phyloP scores from a whole-genome alignment of 2,888 invertebrate species.

The Papilio demoleus region DNA sequence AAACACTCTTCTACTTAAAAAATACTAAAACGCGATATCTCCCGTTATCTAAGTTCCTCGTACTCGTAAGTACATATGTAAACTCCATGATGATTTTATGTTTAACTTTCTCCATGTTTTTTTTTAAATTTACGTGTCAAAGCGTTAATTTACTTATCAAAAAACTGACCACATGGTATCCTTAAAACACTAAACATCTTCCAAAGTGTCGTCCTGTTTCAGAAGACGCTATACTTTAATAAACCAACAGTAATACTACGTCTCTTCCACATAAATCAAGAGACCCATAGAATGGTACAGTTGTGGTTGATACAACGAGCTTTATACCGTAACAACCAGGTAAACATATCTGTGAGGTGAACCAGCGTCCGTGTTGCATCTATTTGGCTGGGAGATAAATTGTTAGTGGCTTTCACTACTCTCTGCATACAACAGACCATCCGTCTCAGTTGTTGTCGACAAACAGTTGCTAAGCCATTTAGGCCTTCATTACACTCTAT shows the following conservation, averaged over 20 bases:
- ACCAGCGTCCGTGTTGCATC: slow-evolving; percentile 14
- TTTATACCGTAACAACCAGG: slow-evolving; percentile 5
- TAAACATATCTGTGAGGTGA: slow-evolving; percentile 17
- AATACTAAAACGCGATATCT: neutral
- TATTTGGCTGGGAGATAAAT: slow-evolving; percentile 13
- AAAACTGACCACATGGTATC: neutral
- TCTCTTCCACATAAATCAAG: neutral
- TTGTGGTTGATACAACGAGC: neutral
- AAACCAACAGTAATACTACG: neutral
- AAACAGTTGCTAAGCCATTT: neutral
- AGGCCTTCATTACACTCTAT: neutral
- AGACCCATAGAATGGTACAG: neutral
- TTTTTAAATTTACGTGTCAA: neutral
- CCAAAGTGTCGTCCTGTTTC: too few relatives aligned
- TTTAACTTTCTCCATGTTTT: too few relatives aligned
- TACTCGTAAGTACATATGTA: too few relatives aligned
- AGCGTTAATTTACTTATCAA: neutral
- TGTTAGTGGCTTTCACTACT: neutral
- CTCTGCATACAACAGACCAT: neutral
- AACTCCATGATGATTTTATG: too few relatives aligned
- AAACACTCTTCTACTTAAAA: neutral
- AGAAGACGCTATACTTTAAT: too few relatives aligned
- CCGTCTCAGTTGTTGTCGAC: neutral
- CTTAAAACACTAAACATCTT: too few relatives aligned
- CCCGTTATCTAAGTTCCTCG: too few relatives aligned